These are phyloP conservation scores for Protobothrops mucrosquamatus DNA, from an alignment of 2,113 vertebrate genomes.

Conservation along the genomic window DNA sequence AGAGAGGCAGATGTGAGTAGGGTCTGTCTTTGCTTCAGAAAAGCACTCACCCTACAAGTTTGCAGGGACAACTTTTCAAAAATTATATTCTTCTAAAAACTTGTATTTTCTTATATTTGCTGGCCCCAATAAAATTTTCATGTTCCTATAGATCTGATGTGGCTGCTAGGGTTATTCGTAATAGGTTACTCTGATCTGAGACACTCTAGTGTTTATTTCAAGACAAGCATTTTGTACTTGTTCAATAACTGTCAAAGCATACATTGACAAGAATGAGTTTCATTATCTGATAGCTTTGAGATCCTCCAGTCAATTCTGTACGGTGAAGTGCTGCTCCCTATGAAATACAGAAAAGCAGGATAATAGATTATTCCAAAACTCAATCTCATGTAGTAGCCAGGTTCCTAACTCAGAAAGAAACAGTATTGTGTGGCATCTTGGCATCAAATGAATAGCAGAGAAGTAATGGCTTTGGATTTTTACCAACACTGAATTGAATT, in stretches of 20 bases:
- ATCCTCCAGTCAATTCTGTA: background rate
- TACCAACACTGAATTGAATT: background rate
- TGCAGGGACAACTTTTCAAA: constrained; percentile 85
- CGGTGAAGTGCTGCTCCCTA: background rate
- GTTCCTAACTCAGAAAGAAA: background rate
- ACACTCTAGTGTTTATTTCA: background rate
- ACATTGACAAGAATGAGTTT: background rate
- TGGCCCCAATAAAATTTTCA: background rate
- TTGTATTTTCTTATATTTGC: background rate
- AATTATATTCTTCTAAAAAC: background rate
- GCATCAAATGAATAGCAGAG: background rate
- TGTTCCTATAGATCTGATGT: background rate
- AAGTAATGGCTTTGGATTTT: background rate
- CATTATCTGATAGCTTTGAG: background rate
- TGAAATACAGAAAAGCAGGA: background rate
- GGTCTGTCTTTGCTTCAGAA: constrained; percentile 81
- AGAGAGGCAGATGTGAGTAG: constrained; percentile 76
- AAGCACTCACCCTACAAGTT: constrained; percentile 91
- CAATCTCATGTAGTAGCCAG: background rate
- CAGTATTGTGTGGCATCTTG: background rate
- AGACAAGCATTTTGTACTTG: background rate
- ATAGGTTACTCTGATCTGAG: background rate
- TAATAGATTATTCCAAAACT: background rate
- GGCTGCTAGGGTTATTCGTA: background rate
- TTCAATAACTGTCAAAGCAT: background rate